Conservation (phyloP, 1,140 invertebrate species). For the Aplysia californica region DNA sequence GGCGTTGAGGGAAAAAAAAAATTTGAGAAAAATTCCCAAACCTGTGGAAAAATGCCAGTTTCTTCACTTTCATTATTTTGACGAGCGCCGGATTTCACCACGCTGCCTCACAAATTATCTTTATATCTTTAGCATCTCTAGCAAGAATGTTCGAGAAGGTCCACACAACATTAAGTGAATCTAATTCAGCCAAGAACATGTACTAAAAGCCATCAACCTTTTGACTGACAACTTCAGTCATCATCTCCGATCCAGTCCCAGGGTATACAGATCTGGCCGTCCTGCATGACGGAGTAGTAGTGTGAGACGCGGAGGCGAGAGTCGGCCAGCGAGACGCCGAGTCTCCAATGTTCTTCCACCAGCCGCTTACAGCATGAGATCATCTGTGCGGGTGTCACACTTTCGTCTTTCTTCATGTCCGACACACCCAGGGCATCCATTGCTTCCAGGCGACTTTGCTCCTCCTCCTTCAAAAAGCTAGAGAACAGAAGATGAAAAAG, state of each 20-base stretch:
- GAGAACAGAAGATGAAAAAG: not conserved
- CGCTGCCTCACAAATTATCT: no score
- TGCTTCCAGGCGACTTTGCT: constrained; percentile 78
- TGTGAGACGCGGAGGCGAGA: constrained; percentile 84
- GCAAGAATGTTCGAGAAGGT: no score
- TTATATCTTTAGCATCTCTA: no score
- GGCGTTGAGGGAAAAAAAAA: no score
- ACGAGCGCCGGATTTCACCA: no score
- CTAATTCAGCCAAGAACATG: no score
- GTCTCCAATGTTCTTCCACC: constrained; percentile 70
- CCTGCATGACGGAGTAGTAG: constrained; percentile 90
- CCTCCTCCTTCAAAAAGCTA: constrained; percentile 47
- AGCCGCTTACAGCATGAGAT: constrained; percentile 83
- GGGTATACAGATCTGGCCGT: constrained; percentile 91
- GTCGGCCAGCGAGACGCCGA: constrained; percentile 68
- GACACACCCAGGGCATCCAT: constrained; percentile 80
- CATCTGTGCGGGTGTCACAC: constrained; percentile 89
- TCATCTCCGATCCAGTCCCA: constrained; percentile 80
- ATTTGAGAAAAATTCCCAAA: no score
- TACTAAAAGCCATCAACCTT: no score
- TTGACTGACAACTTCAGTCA: no score
- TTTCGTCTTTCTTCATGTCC: constrained; percentile 87
- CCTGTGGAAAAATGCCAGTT: no score
- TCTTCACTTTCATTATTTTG: no score
- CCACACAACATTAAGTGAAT: no score